Conservation (phyloP, 2,113 vertebrate species). For the Romanogobio albipinnatus region DNA sequence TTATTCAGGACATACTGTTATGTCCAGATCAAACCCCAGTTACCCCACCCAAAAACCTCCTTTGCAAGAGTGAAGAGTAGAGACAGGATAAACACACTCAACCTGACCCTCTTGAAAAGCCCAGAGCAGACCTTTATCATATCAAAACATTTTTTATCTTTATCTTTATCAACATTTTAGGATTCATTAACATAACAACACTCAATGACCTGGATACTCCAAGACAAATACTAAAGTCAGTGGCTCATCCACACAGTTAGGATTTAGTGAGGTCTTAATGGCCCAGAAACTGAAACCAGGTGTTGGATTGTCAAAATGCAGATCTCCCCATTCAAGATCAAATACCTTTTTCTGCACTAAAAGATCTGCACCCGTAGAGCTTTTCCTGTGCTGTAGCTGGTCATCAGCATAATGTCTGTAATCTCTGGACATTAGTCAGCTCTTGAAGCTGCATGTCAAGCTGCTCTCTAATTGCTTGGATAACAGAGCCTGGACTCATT, state of each 20-base stretch:
- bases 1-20: neutral
- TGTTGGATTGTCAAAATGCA: constrained; percentile 67
- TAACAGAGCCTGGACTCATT: neutral
- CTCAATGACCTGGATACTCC: neutral
- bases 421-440: constrained; percentile 28
- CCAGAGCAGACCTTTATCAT: neutral
- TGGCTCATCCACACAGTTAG: neutral
- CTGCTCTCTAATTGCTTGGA: constrained; percentile 28
- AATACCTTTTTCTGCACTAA: constrained; percentile 39
- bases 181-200: neutral
- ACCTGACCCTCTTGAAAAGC: neutral
- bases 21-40: neutral
- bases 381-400: constrained; percentile 52
- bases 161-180: neutral
- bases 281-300: constrained; percentile 60
- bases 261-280: constrained; percentile 5
- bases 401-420: constrained; percentile 38
- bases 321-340: constrained; percentile 56
- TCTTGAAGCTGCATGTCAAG: neutral
- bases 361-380: constrained; percentile 51
- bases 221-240: neutral
- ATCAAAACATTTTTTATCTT: no score
- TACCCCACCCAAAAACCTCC: neutral
- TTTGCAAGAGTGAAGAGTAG: neutral
- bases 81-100: neutral